These are phyloP conservation scores for Oenanthe oenanthe DNA, from an alignment of 2,113 vertebrate genomes.

Conservation along the genomic window DNA sequence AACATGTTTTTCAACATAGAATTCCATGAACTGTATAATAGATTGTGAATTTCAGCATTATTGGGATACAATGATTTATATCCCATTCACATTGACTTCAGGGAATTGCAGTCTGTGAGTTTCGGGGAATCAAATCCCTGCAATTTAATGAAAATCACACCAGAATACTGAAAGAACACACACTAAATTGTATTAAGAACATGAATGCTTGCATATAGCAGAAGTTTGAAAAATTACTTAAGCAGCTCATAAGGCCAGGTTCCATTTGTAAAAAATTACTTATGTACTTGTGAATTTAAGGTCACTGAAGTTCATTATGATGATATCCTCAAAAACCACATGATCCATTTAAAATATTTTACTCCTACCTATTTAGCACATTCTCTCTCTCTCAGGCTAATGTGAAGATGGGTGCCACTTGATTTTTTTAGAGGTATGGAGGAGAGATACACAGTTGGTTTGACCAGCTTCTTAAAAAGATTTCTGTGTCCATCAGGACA, in stretches of 20 bases:
- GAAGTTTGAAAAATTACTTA: not conserved
- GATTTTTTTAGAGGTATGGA: not conserved
- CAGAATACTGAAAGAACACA: not conserved
- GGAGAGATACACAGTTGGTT: not conserved
- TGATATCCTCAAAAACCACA: not conserved
- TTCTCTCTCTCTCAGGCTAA: not conserved
- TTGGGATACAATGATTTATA: not conserved
- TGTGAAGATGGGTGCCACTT: not conserved
- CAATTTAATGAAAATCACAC: not conserved
- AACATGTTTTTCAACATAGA: not conserved
- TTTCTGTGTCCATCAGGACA: not conserved
- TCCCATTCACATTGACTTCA: not conserved
- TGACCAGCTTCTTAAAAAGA: constrained; percentile 10
- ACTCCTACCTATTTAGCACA: not conserved
- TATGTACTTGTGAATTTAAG: not conserved
- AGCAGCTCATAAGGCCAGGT: not conserved
- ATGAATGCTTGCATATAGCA: not conserved
- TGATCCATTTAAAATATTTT: not conserved
- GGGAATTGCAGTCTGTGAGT: not conserved
- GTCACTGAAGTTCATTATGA: not conserved
- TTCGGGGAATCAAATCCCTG: not conserved
- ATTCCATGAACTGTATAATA: not conserved
- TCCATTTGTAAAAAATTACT: not conserved
- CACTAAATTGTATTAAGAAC: not conserved
- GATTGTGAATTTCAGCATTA: not conserved